Evolutionary conservation across 1,140 invertebrate species (phyloP), one percentile per base, ranked within the genome.

Genomic region (Apis laboriosa): DNA sequence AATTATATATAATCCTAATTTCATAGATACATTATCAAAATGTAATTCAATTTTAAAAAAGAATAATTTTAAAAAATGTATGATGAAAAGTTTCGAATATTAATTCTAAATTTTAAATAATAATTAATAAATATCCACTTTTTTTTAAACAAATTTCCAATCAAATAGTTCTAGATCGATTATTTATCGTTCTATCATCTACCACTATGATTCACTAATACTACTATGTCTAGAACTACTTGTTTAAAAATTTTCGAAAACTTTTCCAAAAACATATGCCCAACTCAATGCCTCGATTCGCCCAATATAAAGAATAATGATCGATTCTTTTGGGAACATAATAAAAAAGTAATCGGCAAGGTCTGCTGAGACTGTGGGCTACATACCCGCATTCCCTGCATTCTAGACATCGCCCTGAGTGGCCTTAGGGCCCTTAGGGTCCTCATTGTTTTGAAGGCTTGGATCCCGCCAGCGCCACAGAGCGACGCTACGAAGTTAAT

Each of bases 301-400:
- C 24, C 61, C 60, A 28, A 43, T 15, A 34, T 67, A 76, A 9
- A 61, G 34, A 79, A 80, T 43, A 43, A 43, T 34, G 73, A 63
- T 63, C 60, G 76, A 73, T 71, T 43, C 72, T 51, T 13, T 66
- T 67, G 68, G 84, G 66, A 61, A 70, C 67, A 74, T 56, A 86
- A 76, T 76, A 77, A 68, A 51, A 78, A 76, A 82, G 79, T 87
- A 85, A 88, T 77, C 83, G 89, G 91, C 89, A 90, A 93, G 94
- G 93, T 93, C 93, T 80, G 90, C 93, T 93, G 94, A 94, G 94
- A 94, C 94, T 90, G 90, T 92, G 93, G 93, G 92, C 94, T 96
- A 97, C 97, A 95, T 98, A 98, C 98, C 97, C 98, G 97, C 98
- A 99, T 99, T 95, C 98, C 98, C 96, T 99, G 98, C 97, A 98